Base-by-base conservation (phyloP, 92 coral and sea anemone genomes). In the Muricea muricata region DNA sequence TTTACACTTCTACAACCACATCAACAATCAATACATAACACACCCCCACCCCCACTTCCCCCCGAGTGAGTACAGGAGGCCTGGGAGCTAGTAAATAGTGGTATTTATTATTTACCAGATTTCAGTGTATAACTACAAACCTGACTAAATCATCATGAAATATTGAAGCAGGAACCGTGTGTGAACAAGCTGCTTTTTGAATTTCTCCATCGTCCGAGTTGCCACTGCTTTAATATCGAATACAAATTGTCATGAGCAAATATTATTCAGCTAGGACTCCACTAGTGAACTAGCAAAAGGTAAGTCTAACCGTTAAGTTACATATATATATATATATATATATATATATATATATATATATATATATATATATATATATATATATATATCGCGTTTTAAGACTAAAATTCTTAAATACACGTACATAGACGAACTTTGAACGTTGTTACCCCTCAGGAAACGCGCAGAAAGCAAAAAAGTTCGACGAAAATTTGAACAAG, bases 71-170 rank as follows among this genome's bases (percentile, higher is more conserved):
- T n/a, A n/a, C n/a, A n/a, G 20, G 61, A 3, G 61, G 61, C 20
- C 61, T 54, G 24, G 25, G 20, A 54, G n/a, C 58, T 50, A 50
- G 58, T n/a, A n/a, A n/a, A n/a, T n/a, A n/a, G n/a, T n/a, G n/a
- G n/a, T n/a, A n/a, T n/a, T n/a, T n/a, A n/a, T n/a, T n/a, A n/a
- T n/a, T n/a, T n/a, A n/a, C n/a, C n/a, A n/a, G n/a, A n/a, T n/a
- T n/a, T n/a, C n/a, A n/a, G n/a, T n/a, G n/a, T n/a, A n/a, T n/a
- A 48, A 37, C 14, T 29, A 60, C 98, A 91, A 65, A 95, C 98
- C 90, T 93, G 68, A 94, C 93, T 13, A 90, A 83, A 25, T 93
- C 94, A 87, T 93, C 92, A 74, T 95, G 97, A 82, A 95, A 95
- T 65, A 88, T 80, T 21, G 97, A 95, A 37, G 83, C 50, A 34